Conservation (phyloP, 2,113 vertebrate species). For the Spilogale gracilis region DNA sequence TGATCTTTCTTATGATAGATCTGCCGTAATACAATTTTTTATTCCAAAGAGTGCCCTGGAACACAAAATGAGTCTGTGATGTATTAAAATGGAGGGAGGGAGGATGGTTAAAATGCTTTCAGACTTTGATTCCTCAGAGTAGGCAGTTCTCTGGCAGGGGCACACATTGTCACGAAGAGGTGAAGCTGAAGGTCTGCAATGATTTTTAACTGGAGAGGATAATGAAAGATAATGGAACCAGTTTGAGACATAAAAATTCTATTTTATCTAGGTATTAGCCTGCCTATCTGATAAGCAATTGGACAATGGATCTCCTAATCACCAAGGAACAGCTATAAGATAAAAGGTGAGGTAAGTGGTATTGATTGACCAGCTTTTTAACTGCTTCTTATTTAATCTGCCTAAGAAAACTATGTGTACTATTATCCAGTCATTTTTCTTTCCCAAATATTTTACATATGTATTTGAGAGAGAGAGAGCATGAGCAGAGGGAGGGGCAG, state of each 20-base stretch:
- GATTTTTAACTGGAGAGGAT: background rate
- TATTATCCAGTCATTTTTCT: background rate
- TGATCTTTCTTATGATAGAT: background rate
- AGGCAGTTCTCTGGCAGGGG: background rate
- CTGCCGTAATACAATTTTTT: background rate
- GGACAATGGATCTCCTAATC: background rate
- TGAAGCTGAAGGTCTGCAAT: background rate
- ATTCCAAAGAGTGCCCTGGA: background rate
- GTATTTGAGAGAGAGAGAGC: background rate
- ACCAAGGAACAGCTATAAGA: background rate
- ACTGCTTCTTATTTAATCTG: background rate
- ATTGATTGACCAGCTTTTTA: background rate
- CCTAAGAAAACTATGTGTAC: background rate
- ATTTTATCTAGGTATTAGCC: background rate
- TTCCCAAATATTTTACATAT: too few relatives aligned
- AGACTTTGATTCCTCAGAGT: slow-evolving; percentile 31
- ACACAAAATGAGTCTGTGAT: background rate
- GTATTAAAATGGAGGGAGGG: background rate
- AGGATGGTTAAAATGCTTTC: background rate
- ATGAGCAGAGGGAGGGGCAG: background rate
- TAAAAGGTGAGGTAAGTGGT: background rate
- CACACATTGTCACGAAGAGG: background rate
- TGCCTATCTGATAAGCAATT: background rate
- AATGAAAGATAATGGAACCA: slow-evolving; percentile 34
- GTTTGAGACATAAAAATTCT: background rate